Evolutionary conservation across 2,113 vertebrate species (phyloP).

Genomic region (Platycercus adscitus): DNA sequence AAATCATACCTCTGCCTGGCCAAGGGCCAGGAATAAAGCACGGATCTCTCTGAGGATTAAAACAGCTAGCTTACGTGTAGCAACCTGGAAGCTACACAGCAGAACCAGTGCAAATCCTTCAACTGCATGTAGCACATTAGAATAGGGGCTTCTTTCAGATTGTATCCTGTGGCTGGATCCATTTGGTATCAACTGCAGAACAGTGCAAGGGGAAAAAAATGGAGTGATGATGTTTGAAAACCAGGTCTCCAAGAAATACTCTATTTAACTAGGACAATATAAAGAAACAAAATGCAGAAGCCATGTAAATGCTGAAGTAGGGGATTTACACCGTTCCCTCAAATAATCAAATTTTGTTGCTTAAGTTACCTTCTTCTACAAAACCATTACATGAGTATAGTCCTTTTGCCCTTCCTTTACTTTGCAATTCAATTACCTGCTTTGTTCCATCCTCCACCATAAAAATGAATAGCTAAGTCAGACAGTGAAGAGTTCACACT

Average conservation of each 20-base stretch:
- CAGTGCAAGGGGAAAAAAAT: background rate
- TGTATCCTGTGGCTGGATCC: conserved; percentile 84
- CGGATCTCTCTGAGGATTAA: conserved; percentile 93
- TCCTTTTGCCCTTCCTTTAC: background rate
- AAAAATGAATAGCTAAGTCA: background rate
- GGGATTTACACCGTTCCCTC: background rate
- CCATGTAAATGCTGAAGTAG: background rate
- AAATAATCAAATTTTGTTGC: background rate
- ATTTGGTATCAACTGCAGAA: conserved; percentile 74
- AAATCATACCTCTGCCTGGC: conserved; percentile 89
- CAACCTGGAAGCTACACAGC: conserved; percentile 95
- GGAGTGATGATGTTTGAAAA: background rate
- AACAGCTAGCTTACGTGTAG: conserved; percentile 94
- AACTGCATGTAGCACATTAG: conserved; percentile 90
- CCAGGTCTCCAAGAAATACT: background rate
- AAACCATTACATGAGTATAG: background rate
- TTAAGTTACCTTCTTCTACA: background rate
- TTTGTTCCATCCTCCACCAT: background rate
- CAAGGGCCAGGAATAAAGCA: conserved; percentile 89
- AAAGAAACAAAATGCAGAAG: background rate
- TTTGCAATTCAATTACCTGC: background rate
- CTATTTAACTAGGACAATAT: background rate
- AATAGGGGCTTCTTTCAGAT: conserved; percentile 84
- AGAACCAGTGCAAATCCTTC: conserved; percentile 92
- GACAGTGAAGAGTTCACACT: background rate